Conservation (phyloP, 1,140 invertebrate genomes). For the Papilio dardanus region DNA sequence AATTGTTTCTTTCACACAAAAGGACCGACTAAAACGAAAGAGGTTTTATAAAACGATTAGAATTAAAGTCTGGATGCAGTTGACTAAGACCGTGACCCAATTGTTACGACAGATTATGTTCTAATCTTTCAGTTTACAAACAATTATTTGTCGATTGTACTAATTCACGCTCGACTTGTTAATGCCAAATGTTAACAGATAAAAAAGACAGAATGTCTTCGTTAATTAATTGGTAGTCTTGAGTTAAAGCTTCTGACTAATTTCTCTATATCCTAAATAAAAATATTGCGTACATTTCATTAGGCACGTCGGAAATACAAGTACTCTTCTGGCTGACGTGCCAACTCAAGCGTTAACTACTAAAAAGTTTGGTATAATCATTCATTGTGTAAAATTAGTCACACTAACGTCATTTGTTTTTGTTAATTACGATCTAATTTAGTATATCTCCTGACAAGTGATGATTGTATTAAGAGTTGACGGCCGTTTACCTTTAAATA, state of each 20-base stretch:
- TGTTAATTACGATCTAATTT: constrained; percentile 44
- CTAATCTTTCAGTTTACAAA: constrained; percentile 69
- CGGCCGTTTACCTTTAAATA: background rate
- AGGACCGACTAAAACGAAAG: background rate
- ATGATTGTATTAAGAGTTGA: background rate
- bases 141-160: constrained; percentile 54
- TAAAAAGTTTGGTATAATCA: background rate
- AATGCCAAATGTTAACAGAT: constrained; percentile 16
- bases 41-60: background rate
- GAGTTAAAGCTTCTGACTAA: no score
- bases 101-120: constrained; percentile 55
- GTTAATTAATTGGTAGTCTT: background rate
- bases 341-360: background rate
- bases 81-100: constrained; percentile 58
- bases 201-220: constrained; percentile 13
- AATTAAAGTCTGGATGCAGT: constrained; percentile 29
- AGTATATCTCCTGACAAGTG: constrained; percentile 29
- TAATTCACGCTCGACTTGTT: constrained; percentile 46
- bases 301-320: background rate
- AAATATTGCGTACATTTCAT: background rate
- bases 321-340: background rate
- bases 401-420: constrained; percentile 21
- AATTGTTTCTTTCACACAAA: no score
- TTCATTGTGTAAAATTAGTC: constrained; percentile 15
- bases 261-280: no score